A percentile compares a stretch with the other conserved stretches of the same genome.
phyloP scores from a whole-genome alignment of 2,797 vertebrate species.

The Sebastes taczanowskii region DNA sequence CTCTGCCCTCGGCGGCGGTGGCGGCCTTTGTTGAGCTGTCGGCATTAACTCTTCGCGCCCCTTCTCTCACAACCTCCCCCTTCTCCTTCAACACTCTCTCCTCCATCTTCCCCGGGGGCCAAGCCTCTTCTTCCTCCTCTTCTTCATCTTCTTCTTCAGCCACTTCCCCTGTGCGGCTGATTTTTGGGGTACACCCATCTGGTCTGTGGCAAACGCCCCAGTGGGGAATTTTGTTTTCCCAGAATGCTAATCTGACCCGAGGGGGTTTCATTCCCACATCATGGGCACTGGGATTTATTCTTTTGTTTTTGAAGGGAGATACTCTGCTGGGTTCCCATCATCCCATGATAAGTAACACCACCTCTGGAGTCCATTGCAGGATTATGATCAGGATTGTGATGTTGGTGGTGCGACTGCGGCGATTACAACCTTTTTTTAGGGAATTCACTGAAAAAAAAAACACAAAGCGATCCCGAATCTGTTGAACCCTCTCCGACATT shows the following conservation, averaged over 20 bases:
- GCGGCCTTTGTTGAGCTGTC: slow-evolving; percentile 83
- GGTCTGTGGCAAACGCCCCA: slow-evolving; percentile 66
- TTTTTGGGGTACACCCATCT: slow-evolving; percentile 68
- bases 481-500: slow-evolving; percentile 32
- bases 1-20: slow-evolving; percentile 62
- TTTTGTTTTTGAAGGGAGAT: slow-evolving; percentile 62
- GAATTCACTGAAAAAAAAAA: neutral
- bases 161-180: slow-evolving; percentile 55
- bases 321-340: slow-evolving; percentile 52
- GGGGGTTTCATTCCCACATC: slow-evolving; percentile 79
- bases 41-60: slow-evolving; percentile 78
- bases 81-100: slow-evolving; percentile 33
- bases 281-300: slow-evolving; percentile 56
- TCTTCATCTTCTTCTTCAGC: slow-evolving; percentile 17
- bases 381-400: slow-evolving; percentile 9
- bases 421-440: neutral
- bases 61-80: slow-evolving; percentile 34
- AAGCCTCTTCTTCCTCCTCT: slow-evolving; percentile 11
- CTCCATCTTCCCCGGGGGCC: slow-evolving; percentile 45
- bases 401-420: neutral
- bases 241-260: slow-evolving; percentile 77
- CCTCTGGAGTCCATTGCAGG: slow-evolving; percentile 6
- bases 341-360: slow-evolving; percentile 36
- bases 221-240: slow-evolving; percentile 80
- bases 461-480: neutral